Base-by-base conservation (phyloP, 2,113 vertebrate genomes). In the Actinemys pallida region DNA sequence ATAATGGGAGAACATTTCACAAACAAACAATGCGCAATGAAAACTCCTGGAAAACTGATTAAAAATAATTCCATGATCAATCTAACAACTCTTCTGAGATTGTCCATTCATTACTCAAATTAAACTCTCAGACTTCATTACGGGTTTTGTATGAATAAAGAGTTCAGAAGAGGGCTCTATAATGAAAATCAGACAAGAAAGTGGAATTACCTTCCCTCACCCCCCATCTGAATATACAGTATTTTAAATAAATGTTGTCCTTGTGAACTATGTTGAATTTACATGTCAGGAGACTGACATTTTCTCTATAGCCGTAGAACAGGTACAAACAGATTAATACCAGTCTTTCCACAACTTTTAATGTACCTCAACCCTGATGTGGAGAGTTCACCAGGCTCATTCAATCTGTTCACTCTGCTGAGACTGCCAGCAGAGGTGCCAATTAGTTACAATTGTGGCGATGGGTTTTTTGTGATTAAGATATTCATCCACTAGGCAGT, bases 401-500 rank as follows among this genome's bases (percentile, higher is more conserved):
- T 94, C 86, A 56, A 24, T 3, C 39, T 72, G 6, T 78, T 96
- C 54, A 50, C 20, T 6, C 8, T 86, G 53, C 83, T 81, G 81
- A 84, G 95, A 84, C 35, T n/a, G 59, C 69, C 47, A 95, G 80
- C 62, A 94, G 76, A 90, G 14, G 52, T 1, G 25, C 80, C 84
- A 92, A 79, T 94, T 96, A 93, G 50, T 54, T 83, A 81, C 8
- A 90, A n/a, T n/a, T 65, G 11, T 69, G 84, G 12, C 27, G 50
- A 0, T 3, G 50, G 19, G 89, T 52, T 59, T 69, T 59, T 85
- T 84, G 79, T 84, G 65, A 91, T 81, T 88, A 92, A 81, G 52
- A 35, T 80, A 29, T 81, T 95, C 86, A 81, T 96, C 87, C 75
- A 57, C 87, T 65, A 72, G 62, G 90, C 91, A 62, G 62, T 25